Conservation (phyloP, 2,113 vertebrate species). For the Donacobius atricapilla region DNA sequence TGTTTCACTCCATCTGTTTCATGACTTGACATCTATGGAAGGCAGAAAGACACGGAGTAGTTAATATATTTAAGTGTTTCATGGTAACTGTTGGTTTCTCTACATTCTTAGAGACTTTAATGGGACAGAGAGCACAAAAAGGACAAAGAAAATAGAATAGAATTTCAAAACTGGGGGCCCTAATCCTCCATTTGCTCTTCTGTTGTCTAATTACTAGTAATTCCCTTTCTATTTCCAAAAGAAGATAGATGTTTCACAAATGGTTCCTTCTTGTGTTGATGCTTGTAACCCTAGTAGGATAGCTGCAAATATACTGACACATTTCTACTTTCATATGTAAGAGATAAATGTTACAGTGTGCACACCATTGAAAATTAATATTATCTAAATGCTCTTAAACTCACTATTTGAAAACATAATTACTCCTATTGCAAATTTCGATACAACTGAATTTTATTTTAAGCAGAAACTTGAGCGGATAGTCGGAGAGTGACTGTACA, state of each 20-base stretch:
- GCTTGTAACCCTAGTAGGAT: background rate
- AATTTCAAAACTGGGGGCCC: background rate
- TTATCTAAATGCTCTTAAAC: slow-evolving; percentile 42
- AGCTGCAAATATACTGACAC: slow-evolving; percentile 26
- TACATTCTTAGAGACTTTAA: background rate
- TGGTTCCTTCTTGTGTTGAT: slow-evolving; percentile 18
- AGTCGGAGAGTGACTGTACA: background rate
- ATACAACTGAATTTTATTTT: slow-evolving; percentile 15
- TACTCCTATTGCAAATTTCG: slow-evolving; percentile 9
- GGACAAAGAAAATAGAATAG: background rate
- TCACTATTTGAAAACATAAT: slow-evolving; percentile 41
- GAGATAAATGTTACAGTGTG: slow-evolving; percentile 32
- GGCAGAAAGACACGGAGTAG: background rate
- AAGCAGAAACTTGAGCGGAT: background rate
- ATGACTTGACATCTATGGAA: background rate
- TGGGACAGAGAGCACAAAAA: background rate
- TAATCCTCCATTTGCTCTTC: background rate
- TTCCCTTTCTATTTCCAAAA: background rate
- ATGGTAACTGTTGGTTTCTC: background rate
- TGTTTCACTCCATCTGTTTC: background rate
- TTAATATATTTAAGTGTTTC: background rate
- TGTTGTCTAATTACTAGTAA: background rate
- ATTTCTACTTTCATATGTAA: slow-evolving; percentile 46
- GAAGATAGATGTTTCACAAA: background rate
- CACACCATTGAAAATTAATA: slow-evolving; percentile 57